Conservation (phyloP, 2,797 vertebrate genomes). For the Spondyliosoma cantharus region DNA sequence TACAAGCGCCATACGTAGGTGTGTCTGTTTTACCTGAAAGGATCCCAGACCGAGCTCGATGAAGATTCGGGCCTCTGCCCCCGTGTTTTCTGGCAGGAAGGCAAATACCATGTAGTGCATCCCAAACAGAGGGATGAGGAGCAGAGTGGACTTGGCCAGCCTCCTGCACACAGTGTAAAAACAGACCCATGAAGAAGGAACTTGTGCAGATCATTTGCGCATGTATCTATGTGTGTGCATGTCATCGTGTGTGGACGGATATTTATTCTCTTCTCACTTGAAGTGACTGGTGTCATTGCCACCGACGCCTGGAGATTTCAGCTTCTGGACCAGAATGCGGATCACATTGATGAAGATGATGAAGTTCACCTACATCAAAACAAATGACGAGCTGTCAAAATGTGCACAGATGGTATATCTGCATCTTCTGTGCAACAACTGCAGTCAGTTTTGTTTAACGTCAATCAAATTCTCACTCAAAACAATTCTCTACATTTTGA, state of each 20-base stretch:
- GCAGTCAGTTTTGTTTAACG: neutral
- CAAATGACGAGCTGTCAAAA: neutral
- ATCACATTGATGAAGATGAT: slow-evolving; percentile 92
- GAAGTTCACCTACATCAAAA: slow-evolving; percentile 85
- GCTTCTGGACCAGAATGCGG: slow-evolving; percentile 89
- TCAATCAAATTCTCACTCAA: neutral
- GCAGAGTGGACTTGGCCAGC: slow-evolving; percentile 94
- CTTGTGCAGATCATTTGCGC: neutral
- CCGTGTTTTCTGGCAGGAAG: slow-evolving; percentile 92
- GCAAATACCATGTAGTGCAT: slow-evolving; percentile 96
- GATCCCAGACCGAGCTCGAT: slow-evolving; percentile 95
- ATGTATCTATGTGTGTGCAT: neutral
- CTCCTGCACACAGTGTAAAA: slow-evolving; percentile 82
- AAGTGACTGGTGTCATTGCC: slow-evolving; percentile 87
- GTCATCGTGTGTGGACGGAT: neutral
- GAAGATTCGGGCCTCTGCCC: slow-evolving; percentile 87
- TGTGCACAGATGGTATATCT: too few species aligned
- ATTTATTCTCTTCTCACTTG: slow-evolving; percentile 80
- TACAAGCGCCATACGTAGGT: neutral
- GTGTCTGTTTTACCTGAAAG: slow-evolving; percentile 88
- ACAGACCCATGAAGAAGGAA: neutral
- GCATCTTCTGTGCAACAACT: neutral
- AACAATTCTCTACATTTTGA: too few species aligned
- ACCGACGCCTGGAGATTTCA: slow-evolving; percentile 84
- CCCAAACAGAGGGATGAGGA: slow-evolving; percentile 96